Conservation (phyloP, 2,797 vertebrate species). For the Astyanax mexicanus region DNA sequence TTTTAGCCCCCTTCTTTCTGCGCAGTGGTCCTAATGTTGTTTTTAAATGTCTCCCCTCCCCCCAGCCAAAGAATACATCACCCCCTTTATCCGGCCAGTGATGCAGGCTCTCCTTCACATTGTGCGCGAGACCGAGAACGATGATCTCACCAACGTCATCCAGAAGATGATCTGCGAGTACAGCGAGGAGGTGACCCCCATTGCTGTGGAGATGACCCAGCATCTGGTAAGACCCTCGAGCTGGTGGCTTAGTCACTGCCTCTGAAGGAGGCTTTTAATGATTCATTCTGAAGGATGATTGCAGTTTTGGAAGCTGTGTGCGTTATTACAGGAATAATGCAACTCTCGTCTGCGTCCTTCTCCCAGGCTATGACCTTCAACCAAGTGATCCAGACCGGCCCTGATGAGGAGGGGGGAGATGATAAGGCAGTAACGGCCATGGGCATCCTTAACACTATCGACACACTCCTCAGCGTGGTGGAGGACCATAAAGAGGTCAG, state of each 20-base stretch:
- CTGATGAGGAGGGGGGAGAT: constrained; percentile 97
- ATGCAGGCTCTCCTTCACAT: constrained; percentile 99
- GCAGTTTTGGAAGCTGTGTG: background rate
- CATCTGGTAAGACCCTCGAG: constrained; percentile 87
- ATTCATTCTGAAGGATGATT: background rate
- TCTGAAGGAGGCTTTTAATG: background rate
- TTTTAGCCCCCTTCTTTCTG: too few species aligned
- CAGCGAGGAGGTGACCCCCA: constrained; percentile 98
- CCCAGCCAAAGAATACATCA: constrained; percentile 97
- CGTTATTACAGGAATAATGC: background rate
- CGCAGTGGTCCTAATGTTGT: background rate
- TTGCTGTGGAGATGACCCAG: constrained; percentile 99
- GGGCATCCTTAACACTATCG: constrained; percentile 99
- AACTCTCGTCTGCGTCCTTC: background rate
- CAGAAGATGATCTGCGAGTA: constrained; percentile 99
- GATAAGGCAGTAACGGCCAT: constrained; percentile 99
- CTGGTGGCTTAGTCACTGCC: background rate
- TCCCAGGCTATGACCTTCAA: constrained; percentile 98
- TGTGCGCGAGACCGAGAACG: constrained; percentile 98
- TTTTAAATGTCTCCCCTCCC: background rate
- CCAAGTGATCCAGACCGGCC: constrained; percentile 98
- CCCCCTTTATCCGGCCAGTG: constrained; percentile 95
- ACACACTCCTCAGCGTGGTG: constrained; percentile 97
- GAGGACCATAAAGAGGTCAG: constrained; percentile 99
- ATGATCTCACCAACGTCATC: constrained; percentile 98